Percentiles rank a stretch among this genome's conserved stretches.
Conservation (phyloP, 2,113 vertebrate genomes). For the Hydropotes inermis region DNA sequence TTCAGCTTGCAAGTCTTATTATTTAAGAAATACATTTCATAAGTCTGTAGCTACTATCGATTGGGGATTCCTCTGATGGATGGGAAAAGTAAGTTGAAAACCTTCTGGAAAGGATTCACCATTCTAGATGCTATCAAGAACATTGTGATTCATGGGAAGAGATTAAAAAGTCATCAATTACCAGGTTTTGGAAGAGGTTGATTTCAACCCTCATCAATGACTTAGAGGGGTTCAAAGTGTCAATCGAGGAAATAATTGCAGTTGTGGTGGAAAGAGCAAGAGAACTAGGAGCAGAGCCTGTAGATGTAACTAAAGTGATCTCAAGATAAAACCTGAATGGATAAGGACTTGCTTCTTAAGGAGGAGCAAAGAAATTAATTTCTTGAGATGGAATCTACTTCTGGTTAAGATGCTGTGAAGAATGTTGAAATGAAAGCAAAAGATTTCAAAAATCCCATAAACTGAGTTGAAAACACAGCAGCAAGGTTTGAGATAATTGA, state of each 20-base stretch:
- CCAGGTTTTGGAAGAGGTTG: not conserved
- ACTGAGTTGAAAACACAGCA: not conserved
- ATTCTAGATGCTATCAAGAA: not conserved
- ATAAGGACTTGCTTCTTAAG: not conserved
- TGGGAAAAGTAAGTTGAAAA: not conserved
- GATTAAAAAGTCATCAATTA: not conserved
- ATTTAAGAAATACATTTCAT: not conserved
- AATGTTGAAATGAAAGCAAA: not conserved
- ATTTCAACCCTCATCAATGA: not conserved
- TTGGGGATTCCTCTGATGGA: not conserved
- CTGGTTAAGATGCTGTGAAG: not conserved
- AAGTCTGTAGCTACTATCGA: not conserved
- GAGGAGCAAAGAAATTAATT: not conserved
- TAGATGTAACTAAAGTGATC: not conserved
- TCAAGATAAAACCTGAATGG: not conserved
- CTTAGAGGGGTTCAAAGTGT: not conserved
- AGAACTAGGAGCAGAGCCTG: not conserved
- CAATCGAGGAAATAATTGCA: not conserved
- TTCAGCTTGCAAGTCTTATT: not conserved
- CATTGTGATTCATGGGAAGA: not conserved
- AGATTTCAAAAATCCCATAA: not conserved
- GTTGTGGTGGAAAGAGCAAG: not conserved
- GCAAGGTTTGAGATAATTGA: not conserved
- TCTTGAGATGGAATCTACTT: not conserved
- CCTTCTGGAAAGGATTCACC: not conserved